Conservation (phyloP, 2,113 vertebrate genomes). For the Nanorana parkeri region DNA sequence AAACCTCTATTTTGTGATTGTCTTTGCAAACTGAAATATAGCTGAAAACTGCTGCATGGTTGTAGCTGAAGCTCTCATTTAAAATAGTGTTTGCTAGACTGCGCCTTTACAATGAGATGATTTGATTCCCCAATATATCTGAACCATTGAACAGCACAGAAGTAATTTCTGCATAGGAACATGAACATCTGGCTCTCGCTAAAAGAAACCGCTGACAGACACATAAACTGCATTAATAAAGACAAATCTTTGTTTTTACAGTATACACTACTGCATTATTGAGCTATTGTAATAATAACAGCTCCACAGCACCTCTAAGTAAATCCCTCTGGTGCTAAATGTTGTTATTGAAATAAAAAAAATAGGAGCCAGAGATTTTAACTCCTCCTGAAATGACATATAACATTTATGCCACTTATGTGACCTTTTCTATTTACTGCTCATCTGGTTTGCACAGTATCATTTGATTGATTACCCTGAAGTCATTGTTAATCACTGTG, state of each 20-base stretch:
- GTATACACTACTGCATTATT: not conserved
- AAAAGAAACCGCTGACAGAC: not conserved
- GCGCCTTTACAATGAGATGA: not conserved
- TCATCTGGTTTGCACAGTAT: not conserved
- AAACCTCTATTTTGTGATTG: no score
- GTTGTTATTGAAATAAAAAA: not conserved
- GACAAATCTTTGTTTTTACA: not conserved
- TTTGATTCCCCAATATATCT: not conserved
- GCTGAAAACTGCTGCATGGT: not conserved
- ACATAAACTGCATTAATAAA: not conserved
- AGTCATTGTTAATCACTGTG: constrained; percentile 20
- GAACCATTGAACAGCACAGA: not conserved
- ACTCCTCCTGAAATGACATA: not conserved
- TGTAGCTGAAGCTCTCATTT: not conserved
- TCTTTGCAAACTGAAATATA: no score
- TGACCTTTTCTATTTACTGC: constrained; percentile 31
- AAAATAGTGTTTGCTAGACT: not conserved
- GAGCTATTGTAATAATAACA: not conserved
- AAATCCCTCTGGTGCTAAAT: not conserved
- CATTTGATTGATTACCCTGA: constrained; percentile 7
- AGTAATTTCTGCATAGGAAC: not conserved
- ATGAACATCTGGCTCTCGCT: not conserved
- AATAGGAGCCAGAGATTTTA: not conserved
- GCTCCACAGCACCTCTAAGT: no score
- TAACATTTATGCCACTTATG: constrained; percentile 12